Evolutionary conservation across 2,888 invertebrate species (phyloP), one percentile per base, ranked within the genome.

Genomic region (Ditula angustiorana): DNA sequence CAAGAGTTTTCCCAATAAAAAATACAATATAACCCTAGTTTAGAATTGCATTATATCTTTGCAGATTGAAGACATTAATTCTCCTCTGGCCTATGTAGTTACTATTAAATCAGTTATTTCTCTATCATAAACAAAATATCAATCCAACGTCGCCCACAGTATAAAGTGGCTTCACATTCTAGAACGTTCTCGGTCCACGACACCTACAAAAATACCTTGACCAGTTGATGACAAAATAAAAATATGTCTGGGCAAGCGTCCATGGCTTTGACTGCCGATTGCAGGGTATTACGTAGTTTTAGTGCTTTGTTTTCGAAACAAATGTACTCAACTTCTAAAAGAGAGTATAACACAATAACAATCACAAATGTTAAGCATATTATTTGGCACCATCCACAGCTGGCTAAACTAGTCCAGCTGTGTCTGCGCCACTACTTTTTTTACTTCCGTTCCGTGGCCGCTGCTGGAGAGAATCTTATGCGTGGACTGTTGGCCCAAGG

Each of bases 231-330:
- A 19, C 33, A 61, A 61, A 41, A 66, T 33, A 62, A 63, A 57
- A 53, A 62, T 46, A 35, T 16, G 30, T 52, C 11, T 58, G 66
- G 66, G 66, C 66, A 67, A 26, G 1, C 37, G 66, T 63, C 66
- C 66, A 67, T 63, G 63, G 55, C 63, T 62, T 62, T 63, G 66
- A 59, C 26, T 44, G 33, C 19, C 28, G 44, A 41, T 56, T 56
- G 41, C 56, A n/a, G 44, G 33, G n/a, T 46, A 26, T 63, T 57
- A 52, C 57, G 57, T 58, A 56, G 47, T 28, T 41, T 35, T 8
- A 53, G 10, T 35, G 30, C 19, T 35, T 53, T 23, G 21, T 23
- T 33, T 35, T 23, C 30, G 19, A 30, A 53, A 53, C 53, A 13
- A 21, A 23, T 35, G 7, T 3, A 30, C 0, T 50, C 11, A 28